A percentile compares a stretch with the other conserved stretches of the same genome.
phyloP scores from a whole-genome alignment of 2,888 invertebrate genomes.

The Tenthredo mesomela region DNA sequence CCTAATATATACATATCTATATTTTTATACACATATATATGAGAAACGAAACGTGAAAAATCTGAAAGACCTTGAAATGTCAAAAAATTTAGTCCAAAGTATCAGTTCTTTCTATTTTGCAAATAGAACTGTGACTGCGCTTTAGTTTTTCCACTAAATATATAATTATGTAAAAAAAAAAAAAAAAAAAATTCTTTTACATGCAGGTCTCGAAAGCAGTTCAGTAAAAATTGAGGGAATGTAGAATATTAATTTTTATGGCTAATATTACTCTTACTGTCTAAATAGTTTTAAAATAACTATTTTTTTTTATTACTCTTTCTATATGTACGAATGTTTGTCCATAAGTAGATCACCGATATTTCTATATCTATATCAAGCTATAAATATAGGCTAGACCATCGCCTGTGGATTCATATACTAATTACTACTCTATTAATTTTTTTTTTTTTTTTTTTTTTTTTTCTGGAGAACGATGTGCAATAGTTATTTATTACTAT shows the following conservation, averaged over 20 bases:
- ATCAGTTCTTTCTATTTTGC: too few species aligned
- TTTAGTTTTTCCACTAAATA: too few species aligned
- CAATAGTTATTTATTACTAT: background rate
- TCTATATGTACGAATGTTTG: background rate
- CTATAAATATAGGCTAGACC: too few species aligned
- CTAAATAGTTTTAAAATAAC: background rate
- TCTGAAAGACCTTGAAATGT: too few species aligned
- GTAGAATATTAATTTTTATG: background rate
- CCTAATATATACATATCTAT: too few species aligned
- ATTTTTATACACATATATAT: too few species aligned
- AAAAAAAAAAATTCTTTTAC: too few species aligned
- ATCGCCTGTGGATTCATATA: background rate
- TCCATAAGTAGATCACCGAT: background rate
- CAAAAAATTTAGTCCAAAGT: too few species aligned
- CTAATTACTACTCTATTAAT: background rate
- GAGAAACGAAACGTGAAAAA: too few species aligned
- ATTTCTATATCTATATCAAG: background rate
- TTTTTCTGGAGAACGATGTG: background rate
- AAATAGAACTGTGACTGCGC: too few species aligned
- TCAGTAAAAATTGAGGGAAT: background rate
- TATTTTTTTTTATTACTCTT: background rate
- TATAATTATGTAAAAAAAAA: background rate
- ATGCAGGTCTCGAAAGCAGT: background rate
- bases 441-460: background rate
- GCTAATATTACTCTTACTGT: background rate